Evolutionary conservation across 1,140 invertebrate genomes (phyloP).

Genomic region (Lanistes nyassanus): DNA sequence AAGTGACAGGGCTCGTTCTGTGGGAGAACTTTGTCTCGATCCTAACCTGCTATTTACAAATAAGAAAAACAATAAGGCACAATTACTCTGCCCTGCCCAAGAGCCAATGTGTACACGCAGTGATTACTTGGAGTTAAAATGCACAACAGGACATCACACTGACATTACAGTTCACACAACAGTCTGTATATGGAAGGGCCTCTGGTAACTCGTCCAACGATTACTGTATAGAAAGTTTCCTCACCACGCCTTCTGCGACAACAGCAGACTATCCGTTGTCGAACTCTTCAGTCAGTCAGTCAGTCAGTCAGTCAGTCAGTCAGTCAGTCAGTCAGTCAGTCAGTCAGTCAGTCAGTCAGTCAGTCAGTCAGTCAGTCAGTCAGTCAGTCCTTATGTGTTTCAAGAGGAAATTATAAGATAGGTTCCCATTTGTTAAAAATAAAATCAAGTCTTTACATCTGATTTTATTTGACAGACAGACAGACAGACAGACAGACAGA

Average conservation of each 20-base stretch:
- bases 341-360: constrained; percentile 28
- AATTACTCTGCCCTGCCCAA: neutral
- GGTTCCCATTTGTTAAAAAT: too few species aligned
- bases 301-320: constrained; percentile 26
- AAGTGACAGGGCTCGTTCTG: too few species aligned
- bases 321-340: constrained; percentile 28
- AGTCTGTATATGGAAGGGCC: too few species aligned
- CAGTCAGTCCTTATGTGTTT: constrained; percentile 38
- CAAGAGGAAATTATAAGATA: too few species aligned
- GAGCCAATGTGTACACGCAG: too few species aligned
- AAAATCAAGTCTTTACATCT: too few species aligned
- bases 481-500: constrained; percentile 9
- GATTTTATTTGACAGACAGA: too few species aligned
- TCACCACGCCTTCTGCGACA: too few species aligned
- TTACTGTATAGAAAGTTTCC: too few species aligned
- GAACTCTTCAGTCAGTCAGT: constrained; percentile 7
- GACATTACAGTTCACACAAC: too few species aligned
- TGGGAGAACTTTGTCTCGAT: neutral
- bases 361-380: constrained; percentile 28
- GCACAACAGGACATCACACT: too few species aligned
- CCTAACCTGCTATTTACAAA: neutral
- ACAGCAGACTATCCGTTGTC: neutral
- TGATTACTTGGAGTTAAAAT: neutral
- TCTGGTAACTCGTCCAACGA: neutral
- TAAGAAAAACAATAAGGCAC: neutral